Base-by-base conservation (phyloP, 2,888 invertebrate species). In the Apodemia zela region DNA sequence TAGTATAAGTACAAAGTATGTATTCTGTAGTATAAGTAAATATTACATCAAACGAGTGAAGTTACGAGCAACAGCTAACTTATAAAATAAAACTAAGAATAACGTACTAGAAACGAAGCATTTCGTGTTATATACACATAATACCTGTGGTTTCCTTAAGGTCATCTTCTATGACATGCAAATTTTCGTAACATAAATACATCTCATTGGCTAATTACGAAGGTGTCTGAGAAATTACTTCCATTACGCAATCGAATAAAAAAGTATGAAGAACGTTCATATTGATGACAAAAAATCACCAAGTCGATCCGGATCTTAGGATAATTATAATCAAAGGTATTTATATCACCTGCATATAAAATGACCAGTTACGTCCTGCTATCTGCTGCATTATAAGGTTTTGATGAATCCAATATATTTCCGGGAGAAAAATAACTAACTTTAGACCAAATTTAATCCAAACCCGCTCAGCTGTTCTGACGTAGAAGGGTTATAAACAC, bases 61-160 rank as follows among this genome's bases (percentile, higher is more conserved):
- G 29, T 29, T 29, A 3, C 38, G 13, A 13, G 38, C 38, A 13
- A 38, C 38, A 15, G 42, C 42, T 15, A 42, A 5, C 0, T 42
- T 42, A 42, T 42, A 42, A 42, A 42, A 42, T 42, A 42, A 15
- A 42, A 15, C 42, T 15, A 15, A 11, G 11, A 42, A 42, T 42
- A 42, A 42, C 42, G n/a, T 42, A 42, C n/a, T 42, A 42, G n/a
- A 42, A 42, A 15, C 42, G 42, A 42, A 11, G 42, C 42, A 42
- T 42, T 42, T n/a, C 42, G 42, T 42, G 42, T 15, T 42, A 42
- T 45, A n/a, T 45, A 45, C 45, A 45, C 45, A 45, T 45, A 45
- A 45, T 45, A 45, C n/a, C 42, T 42, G 42, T 42, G 42, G 42
- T 42, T 42, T 13, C 42, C 42, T 42, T 42, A 42, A 42, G 42